Evolutionary conservation across 2,888 invertebrate genomes (phyloP), one percentile per base, ranked within the genome.

Genomic region (Acanthoscelides obtectus): DNA sequence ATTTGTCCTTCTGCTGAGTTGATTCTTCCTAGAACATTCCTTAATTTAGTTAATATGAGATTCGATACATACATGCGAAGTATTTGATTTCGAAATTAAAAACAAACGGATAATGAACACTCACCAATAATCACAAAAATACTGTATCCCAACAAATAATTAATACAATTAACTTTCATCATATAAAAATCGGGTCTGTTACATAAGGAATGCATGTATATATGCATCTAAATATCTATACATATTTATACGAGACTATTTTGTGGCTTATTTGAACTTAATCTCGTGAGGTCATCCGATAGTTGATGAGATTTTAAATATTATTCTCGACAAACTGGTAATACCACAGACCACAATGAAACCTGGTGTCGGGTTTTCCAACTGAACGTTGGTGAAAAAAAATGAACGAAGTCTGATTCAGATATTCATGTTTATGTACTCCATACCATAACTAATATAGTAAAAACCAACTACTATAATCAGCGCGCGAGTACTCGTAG

Each of bases 131-230:
- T 64, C 68, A 25, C 3, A 68, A 69, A 66, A 27, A 20, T 22
- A 27, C 45, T 45, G 45, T 17, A 27, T 27, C 20, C 20, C 27
- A 66, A 63, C 22, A 45, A 64, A 69, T 21, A 69, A 64, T 64
- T 22, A 20, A 68, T 63, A 22, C 68, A 0, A 20, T 68, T 70
- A 22, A 45, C 45, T 45, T 45, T 4, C 69, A 69, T 64, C 20
- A 68, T 71, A 64, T 64, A 27, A 22, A 20, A 65, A 75, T 70
- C 73, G 71, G 70, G 72, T 72, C 72, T 70, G 69, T 21, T 70
- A 45, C 12, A 45, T 45, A 25, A 25, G 25, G n/a, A n/a, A 25
- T 25, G 4, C 25, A 8, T 25, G 25, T 25, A 1, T 25, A 1
- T 45, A 45, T 12, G 17, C 5, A 45, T 45, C 17, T 12, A 45